These are phyloP conservation scores for Ophioninae sp. DNA, from an alignment of 2,888 invertebrate genomes.

Conservation along the genomic window DNA sequence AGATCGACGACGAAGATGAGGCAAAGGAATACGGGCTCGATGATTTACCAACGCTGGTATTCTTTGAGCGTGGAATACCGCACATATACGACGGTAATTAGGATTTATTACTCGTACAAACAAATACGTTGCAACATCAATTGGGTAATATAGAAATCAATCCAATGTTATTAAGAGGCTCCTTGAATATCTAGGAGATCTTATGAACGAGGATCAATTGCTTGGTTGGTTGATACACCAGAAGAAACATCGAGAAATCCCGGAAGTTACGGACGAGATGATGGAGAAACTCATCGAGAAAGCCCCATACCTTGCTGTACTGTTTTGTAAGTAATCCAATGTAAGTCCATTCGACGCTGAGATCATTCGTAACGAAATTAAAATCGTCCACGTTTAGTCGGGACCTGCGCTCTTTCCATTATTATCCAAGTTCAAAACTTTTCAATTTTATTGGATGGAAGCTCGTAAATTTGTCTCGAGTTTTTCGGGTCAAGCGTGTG, in stretches of 20 bases:
- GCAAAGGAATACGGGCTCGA: conserved; percentile 95
- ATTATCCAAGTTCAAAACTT: background rate
- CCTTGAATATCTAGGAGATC: conserved; percentile 85
- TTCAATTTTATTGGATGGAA: no score
- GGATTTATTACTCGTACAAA: background rate
- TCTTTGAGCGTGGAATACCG: conserved; percentile 85
- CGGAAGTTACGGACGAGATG: conserved; percentile 96
- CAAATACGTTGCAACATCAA: background rate
- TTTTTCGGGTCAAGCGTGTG: no score
- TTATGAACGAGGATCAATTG: conserved; percentile 94
- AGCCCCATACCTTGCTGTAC: conserved; percentile 91
- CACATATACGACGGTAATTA: conserved; percentile 83
- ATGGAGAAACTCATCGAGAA: conserved; percentile 93
- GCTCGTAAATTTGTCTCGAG: no score
- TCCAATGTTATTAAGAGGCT: background rate
- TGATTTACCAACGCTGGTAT: conserved; percentile 90
- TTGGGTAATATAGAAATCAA: background rate
- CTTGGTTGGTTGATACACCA: conserved; percentile 95
- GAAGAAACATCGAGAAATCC: conserved; percentile 94
- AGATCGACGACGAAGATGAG: conserved; percentile 93
- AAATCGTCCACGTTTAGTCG: background rate
- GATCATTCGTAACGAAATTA: conserved; percentile 29
- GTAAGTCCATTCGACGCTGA: conserved; percentile 60
- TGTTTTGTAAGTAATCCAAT: conserved; percentile 90
- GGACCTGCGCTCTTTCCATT: background rate